These are phyloP conservation scores for Brenthis ino DNA, from an alignment of 2,888 invertebrate genomes.

Conservation along the genomic window DNA sequence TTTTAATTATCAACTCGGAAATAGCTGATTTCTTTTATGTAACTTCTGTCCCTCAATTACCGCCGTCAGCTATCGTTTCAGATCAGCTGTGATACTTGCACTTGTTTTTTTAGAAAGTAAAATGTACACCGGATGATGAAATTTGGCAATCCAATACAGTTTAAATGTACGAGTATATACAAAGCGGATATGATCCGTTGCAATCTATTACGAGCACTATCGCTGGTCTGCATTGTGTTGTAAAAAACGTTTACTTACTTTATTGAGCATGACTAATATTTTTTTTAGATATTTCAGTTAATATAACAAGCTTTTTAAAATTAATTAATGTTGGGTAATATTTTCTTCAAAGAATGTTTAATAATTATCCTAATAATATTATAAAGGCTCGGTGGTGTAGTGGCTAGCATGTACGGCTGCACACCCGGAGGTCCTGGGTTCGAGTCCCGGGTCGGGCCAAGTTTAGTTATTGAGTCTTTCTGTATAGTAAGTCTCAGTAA, in stretches of 20 bases:
- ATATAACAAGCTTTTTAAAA: background rate
- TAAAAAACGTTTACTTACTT: background rate
- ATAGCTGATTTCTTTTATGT: slow-evolving; percentile 40
- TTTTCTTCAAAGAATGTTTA: background rate
- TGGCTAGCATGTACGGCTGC: too few species aligned
- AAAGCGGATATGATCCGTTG: slow-evolving; percentile 11
- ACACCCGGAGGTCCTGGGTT: too few species aligned
- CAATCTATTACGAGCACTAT: background rate
- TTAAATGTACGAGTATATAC: slow-evolving; percentile 10
- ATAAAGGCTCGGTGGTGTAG: too few species aligned
- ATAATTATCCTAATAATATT: too few species aligned
- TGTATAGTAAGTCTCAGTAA: too few species aligned
- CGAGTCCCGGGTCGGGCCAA: too few species aligned
- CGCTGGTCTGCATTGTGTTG: background rate
- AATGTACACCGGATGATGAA: slow-evolving; percentile 23
- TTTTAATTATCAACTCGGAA: too few species aligned
- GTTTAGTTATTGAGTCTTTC: too few species aligned
- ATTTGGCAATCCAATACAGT: slow-evolving; percentile 25
- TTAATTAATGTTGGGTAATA: background rate
- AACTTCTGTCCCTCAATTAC: slow-evolving; percentile 44
- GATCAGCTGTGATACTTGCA: slow-evolving; percentile 33
- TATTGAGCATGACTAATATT: background rate
- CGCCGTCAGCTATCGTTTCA: slow-evolving; percentile 28
- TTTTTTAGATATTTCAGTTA: background rate
- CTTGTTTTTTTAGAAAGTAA: slow-evolving; percentile 41